Evolutionary conservation across 2,113 vertebrate genomes (phyloP), one percentile per base, ranked within the genome.

Genomic region (Sterrhoptilus dennistouni): DNA sequence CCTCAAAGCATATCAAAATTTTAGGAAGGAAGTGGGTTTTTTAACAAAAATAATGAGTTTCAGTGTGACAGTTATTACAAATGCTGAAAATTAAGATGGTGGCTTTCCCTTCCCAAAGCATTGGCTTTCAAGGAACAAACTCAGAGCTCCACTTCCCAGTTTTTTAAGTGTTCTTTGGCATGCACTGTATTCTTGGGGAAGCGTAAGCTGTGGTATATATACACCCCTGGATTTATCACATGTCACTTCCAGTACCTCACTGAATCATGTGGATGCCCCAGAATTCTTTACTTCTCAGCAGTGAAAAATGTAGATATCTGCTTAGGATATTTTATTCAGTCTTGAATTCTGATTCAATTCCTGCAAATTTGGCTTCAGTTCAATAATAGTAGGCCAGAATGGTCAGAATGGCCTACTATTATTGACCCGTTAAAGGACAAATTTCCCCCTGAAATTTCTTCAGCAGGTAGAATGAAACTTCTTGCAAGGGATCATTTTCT

Each of bases 201-300:
- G 29, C 11, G 7, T 33, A 35, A 33, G 29, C 20, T 53, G 2
- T 72, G 9, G 3, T 47, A 5, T 22, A 22, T 16, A 31, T 4
- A 42, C 0, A 38, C 2, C 13, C 2, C 6, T n/a, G 45, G 24
- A n/a, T 13, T 60, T 11, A 45, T 5, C 29, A 68, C 15, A 14
- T 4, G 27, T 81, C 44, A n/a, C 8, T 89, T 66, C 40, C 15
- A 38, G 4, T 16, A 29, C 5, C 24, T 54, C 33, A 42, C 10
- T 33, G 33, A 77, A 65, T 17, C 4, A 3, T 27, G 5, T 36
- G 25, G 14, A 9, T 75, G 8, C 3, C 23, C 8, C n/a, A 16
- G 10, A 7, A 9, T 83, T 9, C 8, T 27, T 50, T 20, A 40
- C 17, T 69, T 64, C 40, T 20, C 28, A 54, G 12, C 24, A 72